Evolutionary conservation across 2,888 invertebrate species (phyloP).

Genomic region (Watsonalla binaria): DNA sequence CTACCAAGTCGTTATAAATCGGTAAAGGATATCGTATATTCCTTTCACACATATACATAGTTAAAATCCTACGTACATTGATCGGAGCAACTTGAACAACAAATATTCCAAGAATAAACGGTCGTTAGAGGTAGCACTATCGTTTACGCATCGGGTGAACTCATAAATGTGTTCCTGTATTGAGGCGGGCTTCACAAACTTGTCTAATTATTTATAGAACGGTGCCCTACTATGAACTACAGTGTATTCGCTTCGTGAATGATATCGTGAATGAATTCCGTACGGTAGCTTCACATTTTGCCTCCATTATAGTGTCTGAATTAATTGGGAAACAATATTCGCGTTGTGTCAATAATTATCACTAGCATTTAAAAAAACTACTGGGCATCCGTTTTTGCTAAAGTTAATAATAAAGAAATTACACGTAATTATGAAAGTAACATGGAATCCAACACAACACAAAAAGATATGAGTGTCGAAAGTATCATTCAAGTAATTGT

Average conservation of each 20-base stretch:
- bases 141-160: conserved; percentile 43
- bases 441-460: too few species aligned
- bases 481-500: too few species aligned
- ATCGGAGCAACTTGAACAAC: conserved; percentile 19
- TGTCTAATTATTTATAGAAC: conserved; percentile 36
- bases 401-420: too few species aligned
- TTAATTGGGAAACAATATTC: too few species aligned
- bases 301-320: too few species aligned
- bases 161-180: conserved; percentile 51
- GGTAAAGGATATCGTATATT: not conserved
- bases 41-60: not conserved
- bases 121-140: conserved; percentile 39
- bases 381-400: too few species aligned
- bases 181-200: conserved; percentile 22
- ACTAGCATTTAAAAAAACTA: too few species aligned
- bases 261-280: not conserved
- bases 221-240: conserved; percentile 21
- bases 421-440: too few species aligned
- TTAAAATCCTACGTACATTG: not conserved
- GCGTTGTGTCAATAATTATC: too few species aligned
- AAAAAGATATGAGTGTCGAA: too few species aligned
- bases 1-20: too few species aligned
- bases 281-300: too few species aligned
- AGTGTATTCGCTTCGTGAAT: conserved; percentile 4
- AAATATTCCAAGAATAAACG: conserved; percentile 28